Evolutionary conservation across 2,888 invertebrate species (phyloP).

Genomic region (Coelinius sp.): DNA sequence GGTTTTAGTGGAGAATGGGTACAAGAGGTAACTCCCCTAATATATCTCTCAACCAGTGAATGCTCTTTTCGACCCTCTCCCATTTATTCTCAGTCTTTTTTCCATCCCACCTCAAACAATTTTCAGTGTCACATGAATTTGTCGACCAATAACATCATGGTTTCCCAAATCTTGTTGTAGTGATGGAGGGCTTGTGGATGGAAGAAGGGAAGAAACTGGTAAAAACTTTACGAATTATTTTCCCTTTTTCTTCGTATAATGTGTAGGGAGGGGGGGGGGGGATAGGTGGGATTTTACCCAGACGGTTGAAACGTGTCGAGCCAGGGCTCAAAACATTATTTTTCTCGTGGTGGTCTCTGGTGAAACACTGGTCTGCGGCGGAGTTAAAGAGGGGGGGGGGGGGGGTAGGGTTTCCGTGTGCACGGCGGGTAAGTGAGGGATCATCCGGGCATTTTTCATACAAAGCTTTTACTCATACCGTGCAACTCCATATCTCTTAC

Average conservation of each 20-base stretch:
- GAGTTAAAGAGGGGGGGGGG: not conserved
- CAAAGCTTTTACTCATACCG: slow-evolving; percentile 57
- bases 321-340: slow-evolving; percentile 57
- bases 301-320: slow-evolving; percentile 16
- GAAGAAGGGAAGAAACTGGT: not conserved
- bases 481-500: slow-evolving; percentile 41
- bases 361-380: slow-evolving; percentile 30
- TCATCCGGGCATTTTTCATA: slow-evolving; percentile 64
- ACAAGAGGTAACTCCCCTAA: slow-evolving; percentile 3
- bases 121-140: slow-evolving; percentile 13
- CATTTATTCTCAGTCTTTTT: slow-evolving; percentile 31
- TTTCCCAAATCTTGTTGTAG: not conserved
- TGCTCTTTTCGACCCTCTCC: slow-evolving; percentile 27
- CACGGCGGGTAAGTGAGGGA: slow-evolving; percentile 52
- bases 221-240: slow-evolving; percentile 15
- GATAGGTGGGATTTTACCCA: not conserved
- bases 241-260: not conserved
- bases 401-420: slow-evolving; percentile 26
- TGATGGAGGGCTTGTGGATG: not conserved
- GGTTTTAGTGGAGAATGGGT: slow-evolving; percentile 6
- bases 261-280: not conserved
- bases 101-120: not conserved
- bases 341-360: slow-evolving; percentile 49
- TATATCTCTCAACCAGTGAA: slow-evolving; percentile 30
- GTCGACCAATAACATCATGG: slow-evolving; percentile 31